Base-by-base conservation (phyloP, 2,797 vertebrate genomes). In the Dendrocincla fuliginosa region DNA sequence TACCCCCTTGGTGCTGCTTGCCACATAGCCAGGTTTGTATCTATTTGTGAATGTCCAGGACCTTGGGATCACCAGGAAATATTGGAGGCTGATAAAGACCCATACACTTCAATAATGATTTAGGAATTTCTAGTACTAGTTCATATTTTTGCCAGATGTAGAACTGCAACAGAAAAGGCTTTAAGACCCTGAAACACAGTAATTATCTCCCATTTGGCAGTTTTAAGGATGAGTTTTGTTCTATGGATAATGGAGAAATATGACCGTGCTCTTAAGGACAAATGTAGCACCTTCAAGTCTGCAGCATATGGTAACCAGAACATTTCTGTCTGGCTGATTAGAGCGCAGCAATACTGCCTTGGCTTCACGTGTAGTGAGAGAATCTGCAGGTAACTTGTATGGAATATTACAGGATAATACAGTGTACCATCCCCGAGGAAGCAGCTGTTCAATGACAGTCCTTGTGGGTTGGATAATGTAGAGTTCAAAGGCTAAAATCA, bases 1-100 rank as follows among this genome's bases (percentile, higher is more conserved):
- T 97, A 94, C 81, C 96, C 91, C 2, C 44, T 95, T 9, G 85
- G 63, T 46, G 90, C 84, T 5, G 67, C 96, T 13, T 46, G 52
- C 35, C 95, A 68, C 20, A 3, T 98, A 27, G 95, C 79, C 89
- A 96, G 98, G 98, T 98, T 46, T 11, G 94, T 97, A 76, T 37
- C 47, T 17, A 10, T 59, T 61, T 78, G 10, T 25, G 5, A 79
- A 24, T 1, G 8, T 52, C 61, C 20, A 15, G 3, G 22, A 55
- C 56, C 46, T 27, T 53, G 32, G 23, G 11, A 33, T 16, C 42
- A 20, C 30, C 22, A 50, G 33, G 42, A 70, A 47, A 44, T 47
- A 27, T 25, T 35, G 67, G 19, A 80, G 68, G 28, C 53, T 68
- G 52, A 37, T 55, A 18, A 32, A 84, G 37, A 0, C 1, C 14